Conservation (phyloP, 2,888 invertebrate species). For the Drosophila neoperkinsi region DNA sequence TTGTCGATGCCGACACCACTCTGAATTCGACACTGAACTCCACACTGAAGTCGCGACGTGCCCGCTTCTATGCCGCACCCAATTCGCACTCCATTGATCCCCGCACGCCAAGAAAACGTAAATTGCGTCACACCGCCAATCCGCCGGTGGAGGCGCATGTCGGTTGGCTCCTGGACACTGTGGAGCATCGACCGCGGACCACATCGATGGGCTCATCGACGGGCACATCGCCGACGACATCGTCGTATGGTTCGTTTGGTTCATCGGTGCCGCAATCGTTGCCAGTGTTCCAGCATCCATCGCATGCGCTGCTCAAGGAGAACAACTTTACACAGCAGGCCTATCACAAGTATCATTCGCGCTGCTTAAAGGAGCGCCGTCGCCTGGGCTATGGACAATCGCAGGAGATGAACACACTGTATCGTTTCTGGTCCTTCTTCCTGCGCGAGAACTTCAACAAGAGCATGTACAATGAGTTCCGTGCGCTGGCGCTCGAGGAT, state of each 20-base stretch:
- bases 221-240: constrained; percentile 91
- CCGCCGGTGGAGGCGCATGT: constrained; percentile 98
- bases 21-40: constrained; percentile 79
- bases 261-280: constrained; percentile 92
- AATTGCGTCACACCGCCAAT: constrained; percentile 96
- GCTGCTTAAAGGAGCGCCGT: constrained; percentile 96
- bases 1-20: constrained; percentile 63
- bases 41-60: constrained; percentile 86
- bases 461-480: constrained; percentile 99
- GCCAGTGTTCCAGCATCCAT: constrained; percentile 98
- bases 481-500: constrained; percentile 96
- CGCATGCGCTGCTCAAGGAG: constrained; percentile 96
- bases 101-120: constrained; percentile 92
- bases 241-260: constrained; percentile 86
- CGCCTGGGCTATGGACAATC: constrained; percentile 97
- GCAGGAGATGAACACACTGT: constrained; percentile 99
- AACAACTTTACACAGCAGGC: constrained; percentile 99
- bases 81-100: constrained; percentile 90
- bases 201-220: constrained; percentile 93
- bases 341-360: constrained; percentile 97
- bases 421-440: constrained; percentile 99
- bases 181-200: constrained; percentile 92
- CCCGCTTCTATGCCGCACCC: constrained; percentile 97
- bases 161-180: constrained; percentile 98
- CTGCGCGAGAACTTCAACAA: constrained; percentile 98